Base-by-base conservation (phyloP, 2,113 vertebrate genomes). In the Cebidichthys violaceus region DNA sequence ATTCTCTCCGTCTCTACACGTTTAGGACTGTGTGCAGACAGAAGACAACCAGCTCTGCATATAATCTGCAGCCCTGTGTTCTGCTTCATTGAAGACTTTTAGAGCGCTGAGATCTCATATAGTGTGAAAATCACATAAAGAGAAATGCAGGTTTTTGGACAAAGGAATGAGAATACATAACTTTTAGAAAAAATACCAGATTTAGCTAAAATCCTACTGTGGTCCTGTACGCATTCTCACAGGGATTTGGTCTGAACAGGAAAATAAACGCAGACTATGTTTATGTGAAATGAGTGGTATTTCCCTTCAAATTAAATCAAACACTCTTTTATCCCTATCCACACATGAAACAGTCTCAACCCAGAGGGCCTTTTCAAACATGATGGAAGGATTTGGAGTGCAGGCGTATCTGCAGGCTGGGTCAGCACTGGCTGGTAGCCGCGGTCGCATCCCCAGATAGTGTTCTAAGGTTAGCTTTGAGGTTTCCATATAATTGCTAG, bases 381-480 rank as follows among this genome's bases (percentile, higher is more conserved):
- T 6, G 15, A 85, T 70, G 35, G 78, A 79, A 70, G 74, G 70
- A 57, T 43, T 73, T 72, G 64, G 54, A 80, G 3, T 70, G 11
- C 64, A 55, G 75, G 75, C 69, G 11, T 77, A 70, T 43, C 75
- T 79, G 29, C 70, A 70, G 75, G 52, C 41, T 29, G 52, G 74
- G 83, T 81, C 84, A 70, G 22, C 70, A 7, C 6, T 86, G 84
- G 81, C 85, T 81, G 33, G 6, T 55, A 70, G 61, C 75, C 69
- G 54, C 17, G 33, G 68, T 77, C 24, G 65, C 20, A 76, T 80
- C 68, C 82, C 61, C 72, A 72, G 75, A 84, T 86, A 69, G 15
- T 47, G 67, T 77, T 80, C 79, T 83, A 86, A 78, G 89, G 86
- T 88, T 86, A 81, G 80, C 85, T 85, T 87, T 86, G 86, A 90